phyloP scores from a whole-genome alignment of 35 echinoderm and acorn worm species.

The Patiria miniata region DNA sequence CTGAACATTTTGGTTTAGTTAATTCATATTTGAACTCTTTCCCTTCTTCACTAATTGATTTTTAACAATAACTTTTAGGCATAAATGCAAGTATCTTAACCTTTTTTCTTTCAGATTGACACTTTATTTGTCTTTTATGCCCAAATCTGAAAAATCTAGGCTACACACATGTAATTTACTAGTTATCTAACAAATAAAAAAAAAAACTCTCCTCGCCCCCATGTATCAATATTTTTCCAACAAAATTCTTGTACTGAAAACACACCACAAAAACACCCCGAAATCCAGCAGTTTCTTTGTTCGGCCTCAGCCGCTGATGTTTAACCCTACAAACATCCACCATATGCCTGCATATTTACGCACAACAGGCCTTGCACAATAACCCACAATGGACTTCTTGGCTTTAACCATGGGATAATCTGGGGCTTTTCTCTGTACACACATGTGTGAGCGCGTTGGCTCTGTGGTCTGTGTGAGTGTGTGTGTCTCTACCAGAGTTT shows the following conservation, averaged over 20 bases:
- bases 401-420: slow-evolving; percentile 15
- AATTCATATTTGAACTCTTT: no score
- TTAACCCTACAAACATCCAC: slow-evolving; percentile 4
- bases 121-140: no score
- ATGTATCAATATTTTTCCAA: slow-evolving; percentile 20
- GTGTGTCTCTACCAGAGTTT: slow-evolving; percentile 4
- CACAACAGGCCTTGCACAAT: slow-evolving; percentile 23
- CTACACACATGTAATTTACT: no score
- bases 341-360: slow-evolving; percentile 17
- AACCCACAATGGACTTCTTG: not conserved
- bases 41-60: no score
- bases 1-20: no score
- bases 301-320: not conserved
- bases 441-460: no score
- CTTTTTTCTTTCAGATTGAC: no score
- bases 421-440: no score
- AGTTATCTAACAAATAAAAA: no score
- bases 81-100: no score
- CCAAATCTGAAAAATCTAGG: no score
- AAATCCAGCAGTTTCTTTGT: not conserved
- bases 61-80: no score
- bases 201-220: not conserved
- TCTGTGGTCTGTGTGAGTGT: not conserved
- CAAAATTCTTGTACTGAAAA: not conserved
- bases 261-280: not conserved